phyloP scores from a whole-genome alignment of 2,113 vertebrate genomes.

The Chlamydotis undulata region DNA sequence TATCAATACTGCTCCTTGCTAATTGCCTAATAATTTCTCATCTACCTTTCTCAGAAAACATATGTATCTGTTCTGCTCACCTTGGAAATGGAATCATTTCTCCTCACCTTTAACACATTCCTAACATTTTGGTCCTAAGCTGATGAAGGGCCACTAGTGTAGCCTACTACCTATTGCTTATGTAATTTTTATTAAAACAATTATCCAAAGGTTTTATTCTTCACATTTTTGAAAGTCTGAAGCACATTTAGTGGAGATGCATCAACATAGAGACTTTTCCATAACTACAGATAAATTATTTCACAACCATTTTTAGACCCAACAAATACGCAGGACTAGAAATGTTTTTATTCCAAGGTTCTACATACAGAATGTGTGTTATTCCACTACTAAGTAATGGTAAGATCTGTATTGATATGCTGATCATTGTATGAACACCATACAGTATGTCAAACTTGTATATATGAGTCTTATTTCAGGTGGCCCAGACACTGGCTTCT shows the following conservation, averaged over 20 bases:
- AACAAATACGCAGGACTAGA: not conserved
- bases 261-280: not conserved
- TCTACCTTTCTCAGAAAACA: not conserved
- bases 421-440: not conserved
- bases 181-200: constrained; percentile 23
- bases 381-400: not conserved
- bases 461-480: not conserved
- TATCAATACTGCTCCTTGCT: not conserved
- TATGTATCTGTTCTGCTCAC: not conserved
- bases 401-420: not conserved
- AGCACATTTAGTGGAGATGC: not conserved
- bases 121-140: constrained; percentile 3
- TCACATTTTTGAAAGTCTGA: not conserved
- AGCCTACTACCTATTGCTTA: constrained; percentile 43
- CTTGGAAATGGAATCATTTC: not conserved
- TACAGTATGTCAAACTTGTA: not conserved
- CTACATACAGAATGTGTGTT: not conserved
- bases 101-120: not conserved
- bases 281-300: not conserved
- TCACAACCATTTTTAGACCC: not conserved
- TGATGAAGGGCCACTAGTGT: not conserved
- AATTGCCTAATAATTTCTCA: not conserved
- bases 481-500: not conserved
- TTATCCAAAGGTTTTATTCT: not conserved
- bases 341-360: not conserved